phyloP scores from a whole-genome alignment of 92 coral and sea anemone genomes.

The Anthopleura xanthogrammica region DNA sequence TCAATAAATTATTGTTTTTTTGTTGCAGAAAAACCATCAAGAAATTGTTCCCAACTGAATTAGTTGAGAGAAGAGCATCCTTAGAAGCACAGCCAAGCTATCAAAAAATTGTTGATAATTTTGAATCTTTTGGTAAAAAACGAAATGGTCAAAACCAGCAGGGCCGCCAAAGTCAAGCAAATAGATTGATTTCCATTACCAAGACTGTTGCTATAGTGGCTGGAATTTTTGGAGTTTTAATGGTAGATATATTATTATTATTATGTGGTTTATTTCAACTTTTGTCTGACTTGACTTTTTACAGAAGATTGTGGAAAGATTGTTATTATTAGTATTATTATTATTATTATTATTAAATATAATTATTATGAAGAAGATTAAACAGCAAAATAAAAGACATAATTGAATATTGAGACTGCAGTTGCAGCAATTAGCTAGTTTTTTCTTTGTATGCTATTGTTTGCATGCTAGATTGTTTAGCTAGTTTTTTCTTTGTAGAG shows the following conservation, averaged over 20 bases:
- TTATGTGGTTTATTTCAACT: neutral
- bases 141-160: conserved; percentile 4
- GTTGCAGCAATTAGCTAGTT: too few species aligned
- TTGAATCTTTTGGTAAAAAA: conserved; percentile 63
- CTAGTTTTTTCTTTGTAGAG: too few species aligned
- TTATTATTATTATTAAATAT: too few species aligned
- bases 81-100: conserved; percentile 41
- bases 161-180: conserved; percentile 33
- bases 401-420: too few species aligned
- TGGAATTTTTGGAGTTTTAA: conserved; percentile 52
- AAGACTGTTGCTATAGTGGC: conserved; percentile 46
- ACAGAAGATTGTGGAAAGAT: too few species aligned
- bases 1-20: neutral
- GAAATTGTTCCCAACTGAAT: conserved; percentile 63
- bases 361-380: too few species aligned
- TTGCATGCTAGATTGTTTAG: too few species aligned
- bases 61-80: conserved; percentile 28
- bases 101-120: conserved; percentile 44
- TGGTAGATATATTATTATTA: conserved; percentile 42
- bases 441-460: too few species aligned
- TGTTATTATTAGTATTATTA: too few species aligned
- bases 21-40: conserved; percentile 73
- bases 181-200: conserved; percentile 13
- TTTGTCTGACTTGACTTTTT: too few species aligned
- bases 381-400: too few species aligned